These are phyloP conservation scores for Arenaria interpres DNA, from an alignment of 2,113 vertebrate genomes.

Conservation along the genomic window DNA sequence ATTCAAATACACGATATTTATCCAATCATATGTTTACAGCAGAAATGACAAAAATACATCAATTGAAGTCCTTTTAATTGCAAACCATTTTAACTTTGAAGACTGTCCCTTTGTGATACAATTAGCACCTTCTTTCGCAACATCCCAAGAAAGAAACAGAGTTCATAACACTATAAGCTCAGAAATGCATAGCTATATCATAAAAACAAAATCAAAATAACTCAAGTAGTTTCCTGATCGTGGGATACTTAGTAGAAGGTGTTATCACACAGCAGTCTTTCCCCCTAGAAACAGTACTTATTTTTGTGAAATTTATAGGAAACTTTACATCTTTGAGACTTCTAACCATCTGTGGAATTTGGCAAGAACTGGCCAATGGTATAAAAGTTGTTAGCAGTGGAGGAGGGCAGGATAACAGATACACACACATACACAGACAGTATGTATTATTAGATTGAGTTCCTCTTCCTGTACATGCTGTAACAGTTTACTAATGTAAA, in stretches of 20 bases:
- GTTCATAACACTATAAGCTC: not conserved
- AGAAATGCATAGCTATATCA: not conserved
- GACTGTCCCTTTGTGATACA: not conserved
- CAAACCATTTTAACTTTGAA: not conserved
- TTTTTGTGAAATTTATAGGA: conserved; percentile 7
- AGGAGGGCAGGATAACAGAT: not conserved
- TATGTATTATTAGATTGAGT: conserved; percentile 2
- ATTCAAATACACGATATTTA: not conserved
- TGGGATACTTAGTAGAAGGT: conserved; percentile 23
- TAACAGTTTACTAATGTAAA: not conserved
- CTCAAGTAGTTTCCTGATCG: not conserved
- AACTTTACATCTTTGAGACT: conserved; percentile 15
- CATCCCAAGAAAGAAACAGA: not conserved
- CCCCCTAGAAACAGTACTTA: not conserved
- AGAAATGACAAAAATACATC: not conserved
- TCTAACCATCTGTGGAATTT: conserved; percentile 47
- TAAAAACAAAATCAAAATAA: conserved; percentile 9
- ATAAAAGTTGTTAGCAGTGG: not conserved
- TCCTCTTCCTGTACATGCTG: not conserved
- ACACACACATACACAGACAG: not conserved
- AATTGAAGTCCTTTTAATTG: not conserved
- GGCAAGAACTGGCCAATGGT: conserved; percentile 29
- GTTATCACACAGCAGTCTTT: conserved; percentile 10
- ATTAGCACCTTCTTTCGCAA: not conserved
- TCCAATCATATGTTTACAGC: not conserved